Conservation (phyloP, 1,140 invertebrate species). For the Sinella curviseta region DNA sequence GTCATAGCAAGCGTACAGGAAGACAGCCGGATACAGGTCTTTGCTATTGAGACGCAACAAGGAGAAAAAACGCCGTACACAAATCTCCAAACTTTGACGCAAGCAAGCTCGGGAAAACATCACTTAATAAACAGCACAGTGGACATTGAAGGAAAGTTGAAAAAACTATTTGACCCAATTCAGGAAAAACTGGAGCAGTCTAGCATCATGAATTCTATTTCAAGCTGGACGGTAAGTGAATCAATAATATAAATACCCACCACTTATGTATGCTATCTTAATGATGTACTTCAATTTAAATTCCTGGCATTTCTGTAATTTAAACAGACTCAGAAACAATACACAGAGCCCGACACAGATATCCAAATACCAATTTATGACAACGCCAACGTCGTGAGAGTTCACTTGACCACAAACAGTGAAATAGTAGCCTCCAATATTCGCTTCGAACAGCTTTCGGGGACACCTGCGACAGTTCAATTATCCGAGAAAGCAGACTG, state of each 20-base stretch:
- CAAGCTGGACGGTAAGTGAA: not conserved
- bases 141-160: not conserved
- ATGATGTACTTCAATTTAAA: not conserved
- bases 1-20: constrained; percentile 29
- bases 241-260: not conserved
- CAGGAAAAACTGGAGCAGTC: constrained; percentile 6
- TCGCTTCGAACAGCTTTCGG: not conserved
- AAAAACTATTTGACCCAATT: not conserved
- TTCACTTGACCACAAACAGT: constrained; percentile 1
- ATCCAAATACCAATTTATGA: constrained; percentile 20
- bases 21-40: constrained; percentile 22
- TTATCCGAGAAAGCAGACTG: not conserved
- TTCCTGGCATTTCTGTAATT: not conserved
- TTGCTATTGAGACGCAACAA: constrained; percentile 31
- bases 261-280: not conserved
- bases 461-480: not conserved
- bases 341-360: not conserved
- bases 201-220: not conserved
- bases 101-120: not conserved
- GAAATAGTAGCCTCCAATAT: not conserved
- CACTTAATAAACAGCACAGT: constrained; percentile 2
- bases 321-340: constrained; percentile 12
- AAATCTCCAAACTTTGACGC: not conserved
- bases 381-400: not conserved
- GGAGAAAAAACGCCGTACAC: not conserved